Conservation (phyloP, 92 coral and sea anemone genomes). For the Umimayanthus chanpuru region DNA sequence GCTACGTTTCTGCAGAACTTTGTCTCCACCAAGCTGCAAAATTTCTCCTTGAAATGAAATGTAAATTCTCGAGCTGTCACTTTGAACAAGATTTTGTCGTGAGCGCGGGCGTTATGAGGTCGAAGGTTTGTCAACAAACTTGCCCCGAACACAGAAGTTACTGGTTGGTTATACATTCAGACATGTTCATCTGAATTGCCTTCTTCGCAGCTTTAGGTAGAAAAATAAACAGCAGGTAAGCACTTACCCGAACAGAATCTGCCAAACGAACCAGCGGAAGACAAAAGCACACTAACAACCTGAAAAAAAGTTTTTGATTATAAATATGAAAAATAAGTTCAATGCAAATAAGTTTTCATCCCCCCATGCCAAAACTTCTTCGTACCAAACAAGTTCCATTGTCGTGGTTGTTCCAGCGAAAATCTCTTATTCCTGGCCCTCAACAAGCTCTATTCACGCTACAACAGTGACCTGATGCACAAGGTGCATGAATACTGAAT, state of each 20-base stretch:
- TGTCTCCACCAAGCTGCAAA: not conserved
- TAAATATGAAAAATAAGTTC: not conserved
- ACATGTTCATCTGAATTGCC: not conserved
- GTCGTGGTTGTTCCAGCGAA: not conserved
- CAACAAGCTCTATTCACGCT: not conserved
- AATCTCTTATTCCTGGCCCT: not conserved
- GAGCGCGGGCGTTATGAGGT: not conserved
- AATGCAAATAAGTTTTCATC: no score
- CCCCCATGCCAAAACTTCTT: not conserved
- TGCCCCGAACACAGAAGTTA: not conserved
- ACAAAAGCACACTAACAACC: conserved; percentile 20
- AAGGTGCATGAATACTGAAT: not conserved
- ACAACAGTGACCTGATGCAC: not conserved
- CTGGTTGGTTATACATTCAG: not conserved
- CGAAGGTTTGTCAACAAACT: not conserved
- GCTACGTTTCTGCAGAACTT: not conserved
- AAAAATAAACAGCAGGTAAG: not conserved
- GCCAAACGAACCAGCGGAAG: conserved; percentile 23
- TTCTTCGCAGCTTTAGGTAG: not conserved
- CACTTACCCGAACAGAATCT: conserved; percentile 23
- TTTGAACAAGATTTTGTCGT: not conserved
- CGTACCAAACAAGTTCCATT: conserved; percentile 23
- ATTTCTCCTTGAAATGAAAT: not conserved
- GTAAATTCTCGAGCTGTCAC: not conserved
- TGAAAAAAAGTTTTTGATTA: not conserved